These are phyloP conservation scores for Huso huso DNA, from an alignment of 2,797 vertebrate species.

Conservation along the genomic window DNA sequence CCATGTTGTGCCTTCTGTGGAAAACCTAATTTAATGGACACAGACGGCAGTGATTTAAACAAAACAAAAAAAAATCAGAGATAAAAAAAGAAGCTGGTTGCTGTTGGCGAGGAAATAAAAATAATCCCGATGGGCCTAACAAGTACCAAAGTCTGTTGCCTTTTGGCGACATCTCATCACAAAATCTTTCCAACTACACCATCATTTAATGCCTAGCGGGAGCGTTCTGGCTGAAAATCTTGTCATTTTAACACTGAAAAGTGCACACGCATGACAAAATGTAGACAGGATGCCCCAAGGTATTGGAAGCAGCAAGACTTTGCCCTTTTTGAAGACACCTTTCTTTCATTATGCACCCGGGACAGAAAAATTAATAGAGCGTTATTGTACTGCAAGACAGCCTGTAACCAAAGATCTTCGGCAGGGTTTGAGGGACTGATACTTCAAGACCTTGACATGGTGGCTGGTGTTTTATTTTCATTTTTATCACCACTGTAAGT, in stretches of 20 bases:
- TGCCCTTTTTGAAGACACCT: conserved; percentile 83
- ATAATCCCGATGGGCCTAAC: conserved; percentile 63
- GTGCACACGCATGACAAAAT: conserved; percentile 89
- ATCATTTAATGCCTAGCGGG: conserved; percentile 64
- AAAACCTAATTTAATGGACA: conserved; percentile 41
- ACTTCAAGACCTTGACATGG: conserved; percentile 67
- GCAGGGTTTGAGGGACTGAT: conserved; percentile 64
- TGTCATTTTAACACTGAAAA: conserved; percentile 84
- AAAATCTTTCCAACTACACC: conserved; percentile 54
- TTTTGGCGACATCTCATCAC: conserved; percentile 73
- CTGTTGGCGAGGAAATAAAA: conserved; percentile 56
- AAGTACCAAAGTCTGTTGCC: conserved; percentile 62
- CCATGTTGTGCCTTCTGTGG: conserved; percentile 51
- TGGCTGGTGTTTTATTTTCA: conserved; percentile 50
- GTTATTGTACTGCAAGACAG: conserved; percentile 72
- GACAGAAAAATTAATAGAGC: conserved; percentile 84
- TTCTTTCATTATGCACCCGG: conserved; percentile 71
- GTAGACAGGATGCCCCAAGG: conserved; percentile 80
- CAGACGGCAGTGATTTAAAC: conserved; percentile 51
- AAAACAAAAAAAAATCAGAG: conserved; percentile 20
- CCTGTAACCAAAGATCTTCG: conserved; percentile 56
- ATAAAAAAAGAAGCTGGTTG: conserved; percentile 44
- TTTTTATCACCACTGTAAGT: conserved; percentile 53
- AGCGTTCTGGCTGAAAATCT: conserved; percentile 68
- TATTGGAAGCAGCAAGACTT: conserved; percentile 65